Evolutionary conservation across 1,140 invertebrate genomes (phyloP).

Genomic region (Drosophila subpulchrella): DNA sequence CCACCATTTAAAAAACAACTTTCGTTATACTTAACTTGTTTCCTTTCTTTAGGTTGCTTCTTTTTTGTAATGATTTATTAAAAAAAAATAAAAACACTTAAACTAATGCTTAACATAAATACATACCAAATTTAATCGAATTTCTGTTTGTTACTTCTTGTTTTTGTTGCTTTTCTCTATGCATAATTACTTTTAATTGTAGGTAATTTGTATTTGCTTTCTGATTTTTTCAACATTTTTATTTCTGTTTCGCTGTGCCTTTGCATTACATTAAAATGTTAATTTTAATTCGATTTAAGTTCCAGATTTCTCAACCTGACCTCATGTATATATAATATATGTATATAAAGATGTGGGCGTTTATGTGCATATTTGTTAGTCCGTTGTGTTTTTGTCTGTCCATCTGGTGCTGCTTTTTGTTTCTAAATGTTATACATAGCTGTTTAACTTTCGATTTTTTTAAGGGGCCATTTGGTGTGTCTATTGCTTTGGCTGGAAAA

Average conservation of each 20-base stretch:
- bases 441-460: not conserved
- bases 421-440: slow-evolving; percentile 1
- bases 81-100: slow-evolving; percentile 79
- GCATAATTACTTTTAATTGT: slow-evolving; percentile 64
- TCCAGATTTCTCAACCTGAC: slow-evolving; percentile 41
- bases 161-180: slow-evolving; percentile 31
- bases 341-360: slow-evolving; percentile 29
- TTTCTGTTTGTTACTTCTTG: slow-evolving; percentile 26
- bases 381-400: slow-evolving; percentile 10
- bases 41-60: slow-evolving; percentile 49
- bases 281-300: slow-evolving; percentile 74
- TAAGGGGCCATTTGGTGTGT: slow-evolving; percentile 1
- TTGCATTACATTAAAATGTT: slow-evolving; percentile 43
- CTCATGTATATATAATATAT: slow-evolving; percentile 27
- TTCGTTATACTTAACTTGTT: slow-evolving; percentile 15
- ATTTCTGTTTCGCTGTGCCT: slow-evolving; percentile 28
- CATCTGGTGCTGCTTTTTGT: slow-evolving; percentile 14
- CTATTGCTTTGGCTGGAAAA: slow-evolving; percentile 14
- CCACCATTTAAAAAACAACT: not conserved
- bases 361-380: slow-evolving; percentile 24
- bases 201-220: slow-evolving; percentile 37
- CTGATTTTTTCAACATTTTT: slow-evolving; percentile 22
- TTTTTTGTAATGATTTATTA: slow-evolving; percentile 53
- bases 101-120: slow-evolving; percentile 74
- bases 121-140: slow-evolving; percentile 72